A percentile compares a stretch with the other conserved stretches of the same genome.
These are phyloP conservation scores for Suricata suricatta DNA, from an alignment of 2,113 vertebrate species.

Conservation along the genomic window DNA sequence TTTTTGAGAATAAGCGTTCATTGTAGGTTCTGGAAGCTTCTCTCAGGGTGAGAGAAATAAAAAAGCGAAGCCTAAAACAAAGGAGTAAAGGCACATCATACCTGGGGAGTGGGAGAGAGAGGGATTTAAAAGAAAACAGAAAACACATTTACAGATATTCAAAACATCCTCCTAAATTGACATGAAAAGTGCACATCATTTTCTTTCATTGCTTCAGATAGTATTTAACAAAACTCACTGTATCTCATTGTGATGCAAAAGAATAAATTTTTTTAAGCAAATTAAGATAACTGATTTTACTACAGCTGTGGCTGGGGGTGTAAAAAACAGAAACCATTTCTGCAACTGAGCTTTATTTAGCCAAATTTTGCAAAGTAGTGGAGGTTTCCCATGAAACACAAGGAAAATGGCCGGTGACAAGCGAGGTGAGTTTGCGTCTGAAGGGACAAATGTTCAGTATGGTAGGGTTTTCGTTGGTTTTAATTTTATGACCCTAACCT, in stretches of 20 bases:
- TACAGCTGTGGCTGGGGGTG: not conserved
- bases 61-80: slow-evolving; percentile 14
- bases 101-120: not conserved
- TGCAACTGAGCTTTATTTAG: not conserved
- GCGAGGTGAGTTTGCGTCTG: not conserved
- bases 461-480: not conserved
- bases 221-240: not conserved
- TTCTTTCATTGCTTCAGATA: not conserved
- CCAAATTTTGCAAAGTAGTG: not conserved
- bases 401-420: not conserved
- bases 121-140: not conserved
- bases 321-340: not conserved
- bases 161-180: not conserved
- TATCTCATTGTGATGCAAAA: not conserved
- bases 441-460: not conserved
- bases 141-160: not conserved
- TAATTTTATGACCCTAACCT: not conserved
- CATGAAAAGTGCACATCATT: not conserved
- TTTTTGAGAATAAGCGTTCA: not conserved
- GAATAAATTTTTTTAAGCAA: not conserved
- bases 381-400: not conserved
- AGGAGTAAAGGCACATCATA: not conserved
- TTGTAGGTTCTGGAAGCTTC: slow-evolving; percentile 25
- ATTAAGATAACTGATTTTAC: slow-evolving; percentile 30
- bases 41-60: not conserved